phyloP scores from a whole-genome alignment of 2,113 vertebrate species.

The Cololabis saira region DNA sequence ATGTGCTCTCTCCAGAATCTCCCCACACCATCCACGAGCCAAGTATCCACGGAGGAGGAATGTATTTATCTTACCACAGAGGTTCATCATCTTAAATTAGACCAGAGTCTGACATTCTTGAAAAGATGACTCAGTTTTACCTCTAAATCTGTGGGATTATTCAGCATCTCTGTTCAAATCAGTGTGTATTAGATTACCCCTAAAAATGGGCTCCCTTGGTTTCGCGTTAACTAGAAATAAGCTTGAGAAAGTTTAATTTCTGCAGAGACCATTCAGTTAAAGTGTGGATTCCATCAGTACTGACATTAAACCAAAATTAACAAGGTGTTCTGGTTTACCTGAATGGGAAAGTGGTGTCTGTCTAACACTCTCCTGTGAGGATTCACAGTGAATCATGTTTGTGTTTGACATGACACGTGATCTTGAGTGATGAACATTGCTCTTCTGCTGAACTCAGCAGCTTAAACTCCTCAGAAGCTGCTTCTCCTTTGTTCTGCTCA shows the following conservation, averaged over 20 bases:
- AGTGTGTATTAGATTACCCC: too few species aligned
- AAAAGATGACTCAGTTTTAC: constrained; percentile 2
- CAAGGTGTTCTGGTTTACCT: too few species aligned
- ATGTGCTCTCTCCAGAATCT: background rate
- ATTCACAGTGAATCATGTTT: too few species aligned
- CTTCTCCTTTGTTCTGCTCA: background rate
- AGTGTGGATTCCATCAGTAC: too few species aligned
- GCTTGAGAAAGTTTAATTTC: too few species aligned
- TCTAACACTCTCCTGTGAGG: too few species aligned
- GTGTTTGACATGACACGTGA: constrained; percentile 4
- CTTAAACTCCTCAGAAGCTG: background rate
- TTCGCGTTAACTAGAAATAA: too few species aligned
- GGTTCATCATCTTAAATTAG: constrained; percentile 11
- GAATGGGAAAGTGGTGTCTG: too few species aligned
- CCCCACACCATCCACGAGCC: constrained; percentile 4
- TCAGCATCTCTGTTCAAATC: background rate
- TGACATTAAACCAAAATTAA: too few species aligned
- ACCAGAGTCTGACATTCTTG: constrained; percentile 11
- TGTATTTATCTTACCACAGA: constrained; percentile 12
- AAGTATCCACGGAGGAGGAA: constrained; percentile 13
- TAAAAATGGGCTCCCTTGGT: too few species aligned
- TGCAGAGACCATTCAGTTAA: too few species aligned
- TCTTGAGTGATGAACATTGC: constrained; percentile 8
- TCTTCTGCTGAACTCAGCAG: background rate
- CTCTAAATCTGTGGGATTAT: background rate